Evolutionary conservation across 2,888 invertebrate species (phyloP).

Genomic region (Heliconius cydno): DNA sequence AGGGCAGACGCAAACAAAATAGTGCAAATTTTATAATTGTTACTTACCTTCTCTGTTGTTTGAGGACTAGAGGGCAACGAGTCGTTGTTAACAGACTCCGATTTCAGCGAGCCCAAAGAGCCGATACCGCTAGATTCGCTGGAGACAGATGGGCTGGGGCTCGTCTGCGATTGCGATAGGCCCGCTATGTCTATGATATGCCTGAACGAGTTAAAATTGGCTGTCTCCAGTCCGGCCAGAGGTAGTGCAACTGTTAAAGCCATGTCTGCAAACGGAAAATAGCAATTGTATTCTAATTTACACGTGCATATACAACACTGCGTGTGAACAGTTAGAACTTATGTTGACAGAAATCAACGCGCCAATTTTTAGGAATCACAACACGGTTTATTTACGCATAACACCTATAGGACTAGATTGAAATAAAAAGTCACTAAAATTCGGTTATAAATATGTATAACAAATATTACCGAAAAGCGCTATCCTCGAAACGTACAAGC

Average conservation of each 20-base stretch:
- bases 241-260: slow-evolving; percentile 85
- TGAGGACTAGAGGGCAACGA: slow-evolving; percentile 82
- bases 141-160: slow-evolving; percentile 83
- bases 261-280: slow-evolving; percentile 80
- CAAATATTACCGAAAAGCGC: slow-evolving; percentile 80
- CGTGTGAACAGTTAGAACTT: slow-evolving; percentile 66
- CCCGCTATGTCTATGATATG: slow-evolving; percentile 82
- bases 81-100: slow-evolving; percentile 77
- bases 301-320: slow-evolving; percentile 76
- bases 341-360: slow-evolving; percentile 80
- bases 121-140: slow-evolving; percentile 86
- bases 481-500: slow-evolving; percentile 77
- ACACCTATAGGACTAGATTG: slow-evolving; percentile 60
- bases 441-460: slow-evolving; percentile 63
- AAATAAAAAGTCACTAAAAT: slow-evolving; percentile 52
- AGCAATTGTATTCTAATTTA: slow-evolving; percentile 68
- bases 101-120: slow-evolving; percentile 82
- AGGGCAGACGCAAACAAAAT: slow-evolving; percentile 80
- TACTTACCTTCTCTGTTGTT: slow-evolving; percentile 79
- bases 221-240: slow-evolving; percentile 81
- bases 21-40: slow-evolving; percentile 55
- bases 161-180: slow-evolving; percentile 76
- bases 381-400: slow-evolving; percentile 53
- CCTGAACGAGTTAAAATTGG: slow-evolving; percentile 79
- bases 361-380: slow-evolving; percentile 71